These are phyloP conservation scores for Acridotheres tristis DNA, from an alignment of 2,797 vertebrate genomes.

Conservation along the genomic window DNA sequence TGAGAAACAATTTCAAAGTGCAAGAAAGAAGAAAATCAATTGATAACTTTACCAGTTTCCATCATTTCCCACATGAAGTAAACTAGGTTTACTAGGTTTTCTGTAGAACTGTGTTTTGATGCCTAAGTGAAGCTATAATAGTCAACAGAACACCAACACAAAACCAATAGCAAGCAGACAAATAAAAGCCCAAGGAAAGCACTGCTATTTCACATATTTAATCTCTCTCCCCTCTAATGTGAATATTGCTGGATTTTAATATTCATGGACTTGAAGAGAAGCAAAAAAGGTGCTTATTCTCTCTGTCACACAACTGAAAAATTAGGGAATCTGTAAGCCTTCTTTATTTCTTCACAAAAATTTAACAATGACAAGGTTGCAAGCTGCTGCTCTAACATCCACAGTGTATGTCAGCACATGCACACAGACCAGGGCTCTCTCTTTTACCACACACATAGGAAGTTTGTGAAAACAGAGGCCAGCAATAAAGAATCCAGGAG, in stretches of 20 bases:
- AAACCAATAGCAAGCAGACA: slow-evolving; percentile 22
- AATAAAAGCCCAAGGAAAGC: slow-evolving; percentile 35
- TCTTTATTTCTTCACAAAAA: slow-evolving; percentile 7
- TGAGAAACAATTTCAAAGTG: slow-evolving; percentile 59
- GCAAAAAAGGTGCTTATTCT: slow-evolving; percentile 19
- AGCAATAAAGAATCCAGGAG: slow-evolving; percentile 15
- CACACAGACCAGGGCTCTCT: background rate
- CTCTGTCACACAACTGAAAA: background rate
- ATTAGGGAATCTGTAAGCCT: background rate
- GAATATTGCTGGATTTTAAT: slow-evolving; percentile 34
- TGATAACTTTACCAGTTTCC: slow-evolving; percentile 40
- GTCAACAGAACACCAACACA: slow-evolving; percentile 51
- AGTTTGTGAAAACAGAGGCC: background rate
- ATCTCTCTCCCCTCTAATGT: slow-evolving; percentile 43
- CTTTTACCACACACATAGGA: background rate
- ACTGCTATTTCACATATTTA: slow-evolving; percentile 14
- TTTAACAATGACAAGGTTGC: background rate
- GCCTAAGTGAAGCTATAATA: slow-evolving; percentile 37
- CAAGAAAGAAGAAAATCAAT: slow-evolving; percentile 24
- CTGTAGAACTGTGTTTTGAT: slow-evolving; percentile 36
- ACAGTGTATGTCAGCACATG: background rate
- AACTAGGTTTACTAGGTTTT: slow-evolving; percentile 35
- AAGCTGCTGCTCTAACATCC: slow-evolving; percentile 21
- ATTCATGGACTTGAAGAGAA: slow-evolving; percentile 21
- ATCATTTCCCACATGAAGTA: slow-evolving; percentile 34